Conservation (phyloP, 2,888 invertebrate species). For the Nectonema munidae region DNA sequence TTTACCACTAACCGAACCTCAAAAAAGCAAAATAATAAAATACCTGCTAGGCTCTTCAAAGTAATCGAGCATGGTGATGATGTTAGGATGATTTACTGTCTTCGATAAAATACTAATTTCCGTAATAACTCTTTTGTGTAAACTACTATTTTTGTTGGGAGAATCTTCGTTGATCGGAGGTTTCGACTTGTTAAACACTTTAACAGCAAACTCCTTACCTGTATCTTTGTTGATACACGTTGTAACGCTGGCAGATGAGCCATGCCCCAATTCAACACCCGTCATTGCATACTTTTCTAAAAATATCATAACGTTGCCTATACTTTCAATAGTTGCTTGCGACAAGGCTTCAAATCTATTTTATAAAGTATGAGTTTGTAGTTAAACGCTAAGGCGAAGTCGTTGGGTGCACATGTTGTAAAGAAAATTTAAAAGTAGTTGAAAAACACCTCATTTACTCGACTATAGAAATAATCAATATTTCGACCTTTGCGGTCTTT, state of each 20-base stretch:
- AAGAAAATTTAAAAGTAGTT: too few relatives aligned
- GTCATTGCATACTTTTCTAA: conserved; percentile 66
- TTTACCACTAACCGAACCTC: not conserved
- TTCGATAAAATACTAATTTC: conserved; percentile 96
- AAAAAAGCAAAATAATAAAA: conserved; percentile 17
- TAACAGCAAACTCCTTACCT: conserved; percentile 73
- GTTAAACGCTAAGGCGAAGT: too few relatives aligned
- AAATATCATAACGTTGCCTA: conserved; percentile 17
- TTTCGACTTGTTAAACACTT: conserved; percentile 25
- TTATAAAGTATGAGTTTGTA: too few relatives aligned
- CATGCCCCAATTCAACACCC: conserved; percentile 68
- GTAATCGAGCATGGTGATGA: conserved; percentile 64
- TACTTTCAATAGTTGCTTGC: too few relatives aligned
- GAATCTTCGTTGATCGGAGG: conserved; percentile 1
- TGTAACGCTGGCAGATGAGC: conserved; percentile 73
- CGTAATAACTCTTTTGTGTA: conserved; percentile 66
- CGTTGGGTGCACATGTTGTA: too few relatives aligned
- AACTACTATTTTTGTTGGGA: conserved; percentile 37
- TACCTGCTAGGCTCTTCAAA: conserved; percentile 22
- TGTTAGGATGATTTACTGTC: conserved; percentile 80
- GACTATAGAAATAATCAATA: too few relatives aligned
- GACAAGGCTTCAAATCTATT: too few relatives aligned
- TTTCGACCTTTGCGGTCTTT: too few relatives aligned
- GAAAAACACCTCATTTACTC: too few relatives aligned
- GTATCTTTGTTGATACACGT: conserved; percentile 65